Percentiles rank a stretch among this genome's conserved stretches.
Evolutionary conservation across 2,797 vertebrate genomes (phyloP).

Genomic region (Cynodonichthys magdalenae): DNA sequence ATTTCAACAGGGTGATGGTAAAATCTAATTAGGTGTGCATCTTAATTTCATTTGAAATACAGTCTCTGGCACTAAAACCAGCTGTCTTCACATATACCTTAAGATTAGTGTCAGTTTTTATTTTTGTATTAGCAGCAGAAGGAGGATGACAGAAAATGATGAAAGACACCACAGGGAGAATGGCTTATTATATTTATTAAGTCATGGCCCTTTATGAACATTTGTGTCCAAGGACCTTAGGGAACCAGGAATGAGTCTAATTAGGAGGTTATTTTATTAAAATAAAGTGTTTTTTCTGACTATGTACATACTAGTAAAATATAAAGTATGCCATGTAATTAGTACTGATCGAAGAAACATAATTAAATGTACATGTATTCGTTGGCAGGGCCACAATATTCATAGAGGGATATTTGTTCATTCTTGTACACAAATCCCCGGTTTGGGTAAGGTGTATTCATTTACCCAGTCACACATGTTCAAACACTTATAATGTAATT

Average conservation of each 20-base stretch:
- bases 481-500: too few relatives aligned
- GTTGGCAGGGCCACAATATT: too few relatives aligned
- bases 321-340: neutral
- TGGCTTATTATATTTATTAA: neutral
- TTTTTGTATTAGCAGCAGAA: neutral
- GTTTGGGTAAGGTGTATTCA: too few relatives aligned
- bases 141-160: slow-evolving; percentile 1
- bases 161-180: neutral
- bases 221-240: neutral
- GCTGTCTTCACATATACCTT: neutral
- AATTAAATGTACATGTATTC: neutral
- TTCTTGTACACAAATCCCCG: too few relatives aligned
- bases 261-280: neutral
- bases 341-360: neutral
- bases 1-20: too few relatives aligned
- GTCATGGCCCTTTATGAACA: neutral
- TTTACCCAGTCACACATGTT: too few relatives aligned
- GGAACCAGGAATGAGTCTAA: neutral
- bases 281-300: neutral
- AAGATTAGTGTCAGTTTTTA: neutral
- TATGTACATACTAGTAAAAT: neutral
- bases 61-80: neutral
- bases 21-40: too few relatives aligned
- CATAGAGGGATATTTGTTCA: too few relatives aligned
- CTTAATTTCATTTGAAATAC: neutral